phyloP scores from a whole-genome alignment of 2,797 vertebrate species.

The Mycteria americana region DNA sequence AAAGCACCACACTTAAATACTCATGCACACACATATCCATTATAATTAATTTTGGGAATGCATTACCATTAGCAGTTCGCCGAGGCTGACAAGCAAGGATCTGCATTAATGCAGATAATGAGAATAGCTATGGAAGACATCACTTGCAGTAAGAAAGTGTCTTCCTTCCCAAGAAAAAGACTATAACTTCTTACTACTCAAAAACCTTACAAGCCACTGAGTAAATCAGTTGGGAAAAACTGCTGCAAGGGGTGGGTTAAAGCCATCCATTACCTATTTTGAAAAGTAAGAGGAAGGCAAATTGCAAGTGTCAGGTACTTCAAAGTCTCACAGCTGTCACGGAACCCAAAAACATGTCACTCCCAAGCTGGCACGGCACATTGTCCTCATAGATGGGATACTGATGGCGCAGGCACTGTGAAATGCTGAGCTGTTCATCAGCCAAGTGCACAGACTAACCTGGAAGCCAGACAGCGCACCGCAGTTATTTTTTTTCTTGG shows the following conservation, averaged over 20 bases:
- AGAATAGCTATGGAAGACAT: neutral
- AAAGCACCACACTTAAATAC: neutral
- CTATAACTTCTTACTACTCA: neutral
- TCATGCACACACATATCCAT: neutral
- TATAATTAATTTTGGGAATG: neutral
- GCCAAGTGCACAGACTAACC: neutral
- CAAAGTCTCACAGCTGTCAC: neutral
- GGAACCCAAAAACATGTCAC: neutral
- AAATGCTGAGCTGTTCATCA: neutral
- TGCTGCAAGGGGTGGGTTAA: neutral
- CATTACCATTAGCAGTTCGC: neutral
- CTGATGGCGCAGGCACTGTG: neutral
- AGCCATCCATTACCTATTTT: neutral
- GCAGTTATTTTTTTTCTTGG: neutral
- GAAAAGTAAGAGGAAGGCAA: neutral
- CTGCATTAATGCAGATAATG: neutral
- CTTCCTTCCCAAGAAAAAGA: neutral
- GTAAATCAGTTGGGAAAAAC: neutral
- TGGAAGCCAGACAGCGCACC: neutral
- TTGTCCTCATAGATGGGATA: neutral
- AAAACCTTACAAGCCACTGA: neutral
- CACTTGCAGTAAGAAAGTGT: neutral
- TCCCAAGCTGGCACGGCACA: accelerated
- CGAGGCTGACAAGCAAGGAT: neutral
- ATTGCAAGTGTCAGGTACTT: neutral